Conservation (phyloP, 2,113 vertebrate species). For the Plotosus lineatus region DNA sequence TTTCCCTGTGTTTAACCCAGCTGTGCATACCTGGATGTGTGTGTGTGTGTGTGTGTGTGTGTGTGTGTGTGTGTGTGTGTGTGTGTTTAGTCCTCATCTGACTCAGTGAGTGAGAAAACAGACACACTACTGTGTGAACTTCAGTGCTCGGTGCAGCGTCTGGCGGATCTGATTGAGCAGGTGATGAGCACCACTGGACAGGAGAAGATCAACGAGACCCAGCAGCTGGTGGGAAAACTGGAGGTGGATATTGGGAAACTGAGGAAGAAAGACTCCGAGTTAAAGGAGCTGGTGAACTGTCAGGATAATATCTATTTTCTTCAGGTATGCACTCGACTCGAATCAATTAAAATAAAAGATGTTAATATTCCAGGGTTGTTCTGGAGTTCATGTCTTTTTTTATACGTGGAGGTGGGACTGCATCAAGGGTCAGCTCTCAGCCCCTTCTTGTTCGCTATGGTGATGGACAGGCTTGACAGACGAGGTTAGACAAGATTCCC, state of each 20-base stretch:
- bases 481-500: no score
- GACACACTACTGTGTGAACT: slow-evolving; percentile 64
- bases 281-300: slow-evolving; percentile 66
- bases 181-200: slow-evolving; percentile 62
- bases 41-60: slow-evolving; percentile 9
- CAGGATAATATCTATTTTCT: slow-evolving; percentile 75
- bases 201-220: slow-evolving; percentile 70
- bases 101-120: slow-evolving; percentile 56
- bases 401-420: no score
- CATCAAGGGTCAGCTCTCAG: no score
- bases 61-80: slow-evolving; percentile 27
- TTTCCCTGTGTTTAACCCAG: no score
- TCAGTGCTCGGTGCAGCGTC: slow-evolving; percentile 66
- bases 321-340: slow-evolving; percentile 59
- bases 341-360: neutral
- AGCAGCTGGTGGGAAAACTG: slow-evolving; percentile 65
- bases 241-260: slow-evolving; percentile 67
- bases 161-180: slow-evolving; percentile 71
- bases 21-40: neutral
- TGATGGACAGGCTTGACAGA: no score
- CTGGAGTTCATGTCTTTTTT: no score
- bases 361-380: neutral
- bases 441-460: no score
- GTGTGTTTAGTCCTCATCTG: slow-evolving; percentile 62
- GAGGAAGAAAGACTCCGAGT: slow-evolving; percentile 64